These are phyloP conservation scores for Xylophagus ater DNA, from an alignment of 2,888 invertebrate genomes.

Conservation along the genomic window DNA sequence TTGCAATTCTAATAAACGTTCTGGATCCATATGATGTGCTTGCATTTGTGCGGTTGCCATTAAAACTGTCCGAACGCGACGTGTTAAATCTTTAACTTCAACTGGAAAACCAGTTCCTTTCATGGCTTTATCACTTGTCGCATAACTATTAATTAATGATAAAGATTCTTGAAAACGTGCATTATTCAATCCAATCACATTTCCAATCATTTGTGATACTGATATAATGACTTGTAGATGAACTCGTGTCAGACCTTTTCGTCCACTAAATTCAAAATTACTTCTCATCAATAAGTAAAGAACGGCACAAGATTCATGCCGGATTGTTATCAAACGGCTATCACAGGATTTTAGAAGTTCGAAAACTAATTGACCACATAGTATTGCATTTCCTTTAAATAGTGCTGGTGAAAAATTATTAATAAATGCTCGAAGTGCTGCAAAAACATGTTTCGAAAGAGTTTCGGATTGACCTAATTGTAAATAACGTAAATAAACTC, in stretches of 20 bases:
- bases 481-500: conserved; percentile 75
- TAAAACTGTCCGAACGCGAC: conserved; percentile 84
- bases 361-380: conserved; percentile 72
- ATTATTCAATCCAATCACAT: conserved; percentile 81
- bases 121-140: conserved; percentile 87
- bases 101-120: conserved; percentile 82
- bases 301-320: conserved; percentile 85
- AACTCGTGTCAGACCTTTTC: conserved; percentile 76
- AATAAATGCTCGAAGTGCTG: conserved; percentile 81
- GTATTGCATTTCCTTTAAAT: conserved; percentile 72
- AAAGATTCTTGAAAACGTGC: conserved; percentile 91
- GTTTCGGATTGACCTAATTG: conserved; percentile 85
- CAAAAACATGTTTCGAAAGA: conserved; percentile 82
- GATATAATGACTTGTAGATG: conserved; percentile 92
- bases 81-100: conserved; percentile 88
- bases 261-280: conserved; percentile 80
- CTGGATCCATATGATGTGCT: conserved; percentile 81
- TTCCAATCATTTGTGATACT: conserved; percentile 86
- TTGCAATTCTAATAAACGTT: conserved; percentile 82
- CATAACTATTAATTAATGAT: conserved; percentile 85
- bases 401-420: conserved; percentile 76
- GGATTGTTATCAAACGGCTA: conserved; percentile 69
- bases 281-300: conserved; percentile 87
- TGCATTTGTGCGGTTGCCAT: conserved; percentile 91
- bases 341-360: conserved; percentile 75